A percentile compares a stretch with the other conserved stretches of the same genome.
These are phyloP conservation scores for Leptothorax acervorum DNA, from an alignment of 2,888 invertebrate genomes.

Conservation along the genomic window DNA sequence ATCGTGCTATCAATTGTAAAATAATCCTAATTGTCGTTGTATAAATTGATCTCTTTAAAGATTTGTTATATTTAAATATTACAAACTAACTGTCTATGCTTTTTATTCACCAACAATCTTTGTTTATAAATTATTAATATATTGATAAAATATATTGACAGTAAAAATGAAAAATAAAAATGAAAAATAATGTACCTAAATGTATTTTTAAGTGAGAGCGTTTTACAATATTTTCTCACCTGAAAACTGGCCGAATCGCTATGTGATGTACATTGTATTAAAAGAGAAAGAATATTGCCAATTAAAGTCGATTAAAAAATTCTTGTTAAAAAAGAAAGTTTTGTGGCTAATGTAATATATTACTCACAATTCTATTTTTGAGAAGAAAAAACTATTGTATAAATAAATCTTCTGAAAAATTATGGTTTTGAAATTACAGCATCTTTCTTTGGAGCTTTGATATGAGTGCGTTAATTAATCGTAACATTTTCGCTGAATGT, in stretches of 20 bases:
- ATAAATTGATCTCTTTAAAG: background rate
- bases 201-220: background rate
- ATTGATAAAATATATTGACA: background rate
- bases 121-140: background rate
- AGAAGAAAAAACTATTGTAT: background rate
- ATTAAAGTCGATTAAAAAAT: too few relatives aligned
- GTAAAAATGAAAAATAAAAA: background rate
- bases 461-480: background rate
- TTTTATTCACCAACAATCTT: background rate
- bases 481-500: background rate
- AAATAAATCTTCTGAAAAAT: constrained; percentile 9
- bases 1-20: background rate
- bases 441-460: background rate
- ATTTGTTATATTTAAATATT: background rate
- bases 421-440: background rate
- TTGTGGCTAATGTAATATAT: background rate
- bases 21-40: background rate
- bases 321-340: background rate
- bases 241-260: background rate
- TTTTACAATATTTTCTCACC: constrained; percentile 8
- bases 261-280: background rate
- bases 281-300: background rate
- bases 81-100: background rate
- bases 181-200: background rate
- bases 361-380: background rate